Evolutionary conservation across 92 coral and sea anemone genomes (phyloP), one percentile per base, ranked within the genome.

Genomic region (Epizoanthus ramosus): DNA sequence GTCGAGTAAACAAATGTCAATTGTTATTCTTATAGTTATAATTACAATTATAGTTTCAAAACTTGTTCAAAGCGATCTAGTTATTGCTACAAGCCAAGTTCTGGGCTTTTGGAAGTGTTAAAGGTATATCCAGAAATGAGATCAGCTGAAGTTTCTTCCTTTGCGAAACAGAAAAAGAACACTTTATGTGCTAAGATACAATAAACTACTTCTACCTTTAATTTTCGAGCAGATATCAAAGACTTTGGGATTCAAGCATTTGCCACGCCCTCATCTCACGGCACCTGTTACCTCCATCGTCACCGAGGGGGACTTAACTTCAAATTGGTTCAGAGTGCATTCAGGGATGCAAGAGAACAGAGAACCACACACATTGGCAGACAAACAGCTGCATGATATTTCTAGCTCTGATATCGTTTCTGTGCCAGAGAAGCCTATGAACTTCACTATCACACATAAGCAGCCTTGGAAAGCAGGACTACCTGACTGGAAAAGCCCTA

Each of bases 311-410:
- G 43, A 21, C 16, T 61, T 28, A 15, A 60, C 59, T 39, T 50
- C 58, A 22, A 77, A 61, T 57, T 77, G 82, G 82, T 63, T 77
- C 21, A 77, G 82, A 39, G 57, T 77, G 10, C 82, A 77, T 57
- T 77, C 82, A 17, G 82, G 82, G 22, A 21, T 22, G 16, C 45
- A 41, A 77, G 58, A 77, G 24, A 77, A 74, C 50, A 24, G 21
- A 63, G 35, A 6, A 4, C 35, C 22, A 22, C 22, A 31, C 21
- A 7, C 65, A 41, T 5, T 24, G 41, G 17, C 5, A 13, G 71
- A 41, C 70, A 43, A 1, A 21, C 82, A 63, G 8, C 37, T 65
- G 15, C 24, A 58, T 47, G 23, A 1, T 39, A 23, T 23, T 41
- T 3, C 71, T 57, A 23, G 18, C 3, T 21, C 6, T 16, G 39